phyloP scores from a whole-genome alignment of 2,888 invertebrate genomes.

The Marasmarcha lunaedactyla region DNA sequence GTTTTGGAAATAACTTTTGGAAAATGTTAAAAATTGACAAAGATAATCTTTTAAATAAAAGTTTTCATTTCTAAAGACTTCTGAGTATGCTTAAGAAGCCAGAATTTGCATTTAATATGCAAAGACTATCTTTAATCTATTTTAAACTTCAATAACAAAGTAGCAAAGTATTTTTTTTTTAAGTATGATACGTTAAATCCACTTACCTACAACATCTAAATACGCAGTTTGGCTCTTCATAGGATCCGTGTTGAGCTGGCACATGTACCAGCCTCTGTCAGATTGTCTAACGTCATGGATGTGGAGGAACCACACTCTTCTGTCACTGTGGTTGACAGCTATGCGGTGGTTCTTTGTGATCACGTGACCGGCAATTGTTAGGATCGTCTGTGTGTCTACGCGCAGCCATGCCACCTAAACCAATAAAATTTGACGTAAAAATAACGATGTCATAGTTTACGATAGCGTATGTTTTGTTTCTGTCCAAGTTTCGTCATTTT shows the following conservation, averaged over 20 bases:
- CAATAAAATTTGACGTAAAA: slow-evolving; percentile 76
- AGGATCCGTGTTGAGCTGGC: slow-evolving; percentile 92
- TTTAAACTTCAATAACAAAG: too few species aligned
- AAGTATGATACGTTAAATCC: too few species aligned
- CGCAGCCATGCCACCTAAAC: slow-evolving; percentile 87
- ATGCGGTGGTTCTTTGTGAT: slow-evolving; percentile 93
- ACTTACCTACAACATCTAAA: slow-evolving; percentile 88
- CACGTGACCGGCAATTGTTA: slow-evolving; percentile 90
- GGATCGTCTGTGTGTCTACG: slow-evolving; percentile 91
- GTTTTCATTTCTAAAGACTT: too few species aligned
- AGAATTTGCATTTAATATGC: too few species aligned
- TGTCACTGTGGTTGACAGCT: slow-evolving; percentile 86
- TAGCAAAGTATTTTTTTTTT: too few species aligned
- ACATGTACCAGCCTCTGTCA: slow-evolving; percentile 93
- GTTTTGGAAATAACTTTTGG: too few species aligned
- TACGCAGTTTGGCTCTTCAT: slow-evolving; percentile 93
- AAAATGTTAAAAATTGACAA: too few species aligned
- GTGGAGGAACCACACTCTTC: slow-evolving; percentile 87
- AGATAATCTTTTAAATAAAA: too few species aligned
- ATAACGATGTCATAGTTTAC: slow-evolving; percentile 85
- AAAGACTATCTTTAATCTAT: too few species aligned
- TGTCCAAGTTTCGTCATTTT: slow-evolving; percentile 72
- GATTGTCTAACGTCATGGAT: slow-evolving; percentile 86
- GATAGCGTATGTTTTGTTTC: slow-evolving; percentile 86
- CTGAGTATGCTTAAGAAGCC: too few species aligned